phyloP scores from a whole-genome alignment of 2,797 vertebrate species.

The Sebastes matsubarae region DNA sequence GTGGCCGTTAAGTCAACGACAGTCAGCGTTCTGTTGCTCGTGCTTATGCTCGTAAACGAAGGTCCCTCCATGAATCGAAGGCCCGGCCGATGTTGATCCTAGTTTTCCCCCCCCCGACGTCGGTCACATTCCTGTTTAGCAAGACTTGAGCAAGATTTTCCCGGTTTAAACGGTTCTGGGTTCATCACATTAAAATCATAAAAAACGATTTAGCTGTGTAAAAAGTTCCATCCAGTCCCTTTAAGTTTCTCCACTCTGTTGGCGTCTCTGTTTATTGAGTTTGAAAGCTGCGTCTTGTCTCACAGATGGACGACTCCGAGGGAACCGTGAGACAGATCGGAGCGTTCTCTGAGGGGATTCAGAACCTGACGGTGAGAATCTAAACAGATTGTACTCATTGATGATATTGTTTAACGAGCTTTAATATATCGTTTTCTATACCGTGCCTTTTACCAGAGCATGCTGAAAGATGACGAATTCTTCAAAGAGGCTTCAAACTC shows the following conservation, averaged over 20 bases:
- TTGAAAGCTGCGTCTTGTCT: neutral
- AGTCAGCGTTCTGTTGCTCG: too few species aligned
- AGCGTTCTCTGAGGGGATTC: constrained; percentile 97
- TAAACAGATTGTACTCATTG: neutral
- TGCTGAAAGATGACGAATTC: constrained; percentile 97
- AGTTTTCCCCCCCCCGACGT: too few species aligned
- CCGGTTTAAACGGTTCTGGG: too few species aligned
- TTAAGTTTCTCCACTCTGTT: neutral
- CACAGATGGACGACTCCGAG: constrained; percentile 98
- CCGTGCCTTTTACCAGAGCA: constrained; percentile 84
- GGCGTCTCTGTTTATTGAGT: neutral
- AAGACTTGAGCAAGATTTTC: too few species aligned
- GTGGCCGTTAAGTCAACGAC: too few species aligned
- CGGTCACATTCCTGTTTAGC: too few species aligned
- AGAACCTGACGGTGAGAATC: constrained; percentile 92
- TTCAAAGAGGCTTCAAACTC: constrained; percentile 91
- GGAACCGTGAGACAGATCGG: constrained; percentile 98
- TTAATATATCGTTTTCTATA: neutral
- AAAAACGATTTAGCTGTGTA: too few species aligned
- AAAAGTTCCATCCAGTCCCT: too few species aligned
- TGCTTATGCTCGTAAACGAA: too few species aligned
- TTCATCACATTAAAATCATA: too few species aligned
- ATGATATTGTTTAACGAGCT: neutral
- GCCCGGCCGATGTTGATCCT: too few species aligned
- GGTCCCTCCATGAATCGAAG: too few species aligned